These are phyloP conservation scores for Dryadula phaetusa DNA, from an alignment of 2,888 invertebrate species.

Conservation along the genomic window DNA sequence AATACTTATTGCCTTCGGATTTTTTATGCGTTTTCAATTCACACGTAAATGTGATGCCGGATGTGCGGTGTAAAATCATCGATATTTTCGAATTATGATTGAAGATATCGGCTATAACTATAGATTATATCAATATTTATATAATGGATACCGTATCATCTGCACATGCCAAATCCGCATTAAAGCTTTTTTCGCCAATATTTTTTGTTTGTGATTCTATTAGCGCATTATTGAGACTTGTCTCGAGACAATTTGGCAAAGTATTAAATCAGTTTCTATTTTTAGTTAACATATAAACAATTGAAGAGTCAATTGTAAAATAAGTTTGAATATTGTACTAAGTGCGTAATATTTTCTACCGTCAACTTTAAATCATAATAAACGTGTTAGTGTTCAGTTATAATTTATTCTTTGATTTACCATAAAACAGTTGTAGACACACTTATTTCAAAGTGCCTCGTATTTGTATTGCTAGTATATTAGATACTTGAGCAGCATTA, in stretches of 20 bases:
- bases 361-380: constrained; percentile 15
- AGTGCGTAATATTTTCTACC: constrained; percentile 50
- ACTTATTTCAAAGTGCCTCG: neutral
- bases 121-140: constrained; percentile 72
- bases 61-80: constrained; percentile 47
- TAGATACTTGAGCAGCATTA: too few relatives aligned
- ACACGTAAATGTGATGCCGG: constrained; percentile 43
- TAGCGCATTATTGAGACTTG: constrained; percentile 80
- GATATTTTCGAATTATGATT: constrained; percentile 51
- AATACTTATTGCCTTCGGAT: constrained; percentile 49
- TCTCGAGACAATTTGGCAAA: constrained; percentile 74
- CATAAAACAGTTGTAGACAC: too few relatives aligned
- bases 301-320: constrained; percentile 63
- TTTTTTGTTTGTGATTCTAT: constrained; percentile 77
- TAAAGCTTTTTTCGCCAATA: constrained; percentile 65
- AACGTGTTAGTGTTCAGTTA: neutral
- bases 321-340: constrained; percentile 57
- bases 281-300: constrained; percentile 61
- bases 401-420: neutral
- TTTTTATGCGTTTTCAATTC: constrained; percentile 48
- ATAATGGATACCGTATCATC: constrained; percentile 69
- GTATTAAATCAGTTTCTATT: constrained; percentile 78
- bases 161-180: constrained; percentile 78
- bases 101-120: constrained; percentile 54
- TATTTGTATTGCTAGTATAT: too few relatives aligned